phyloP scores from a whole-genome alignment of 2,797 vertebrate genomes.

The Labroides dimidiatus region DNA sequence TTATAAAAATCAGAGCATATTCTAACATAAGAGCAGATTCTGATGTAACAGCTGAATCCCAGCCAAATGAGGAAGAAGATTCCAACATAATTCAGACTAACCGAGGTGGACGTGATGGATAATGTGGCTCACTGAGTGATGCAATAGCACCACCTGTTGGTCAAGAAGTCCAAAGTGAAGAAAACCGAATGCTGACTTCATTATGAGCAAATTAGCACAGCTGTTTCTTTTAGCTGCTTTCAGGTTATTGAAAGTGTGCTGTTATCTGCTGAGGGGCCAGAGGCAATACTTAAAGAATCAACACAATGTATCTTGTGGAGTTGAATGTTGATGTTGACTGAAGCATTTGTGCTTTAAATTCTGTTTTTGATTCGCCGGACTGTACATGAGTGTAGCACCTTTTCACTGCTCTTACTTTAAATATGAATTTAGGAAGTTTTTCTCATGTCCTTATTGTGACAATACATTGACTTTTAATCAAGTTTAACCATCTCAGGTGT shows the following conservation, averaged over 20 bases:
- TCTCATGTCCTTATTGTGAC: background rate
- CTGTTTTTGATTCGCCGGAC: background rate
- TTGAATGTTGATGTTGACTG: background rate
- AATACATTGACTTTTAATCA: background rate
- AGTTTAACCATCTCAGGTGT: background rate
- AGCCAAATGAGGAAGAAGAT: conserved; percentile 46
- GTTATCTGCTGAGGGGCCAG: background rate
- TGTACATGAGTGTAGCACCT: background rate
- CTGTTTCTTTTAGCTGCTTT: background rate
- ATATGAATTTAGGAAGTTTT: background rate
- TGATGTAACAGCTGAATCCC: conserved; percentile 68
- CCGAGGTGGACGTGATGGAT: conserved; percentile 33
- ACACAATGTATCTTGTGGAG: background rate
- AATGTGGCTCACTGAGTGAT: background rate
- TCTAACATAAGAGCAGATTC: conserved; percentile 29
- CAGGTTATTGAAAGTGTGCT: background rate
- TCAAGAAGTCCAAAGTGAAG: background rate
- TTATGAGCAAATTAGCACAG: background rate
- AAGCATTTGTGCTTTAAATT: background rate
- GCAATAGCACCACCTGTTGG: conserved; percentile 75
- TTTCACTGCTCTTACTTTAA: background rate
- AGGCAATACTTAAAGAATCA: background rate
- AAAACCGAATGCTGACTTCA: background rate
- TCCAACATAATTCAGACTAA: conserved; percentile 42
- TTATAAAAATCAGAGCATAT: conserved; percentile 41